A percentile compares a stretch with the other conserved stretches of the same genome.
Conservation (phyloP, 2,797 vertebrate genomes). For the Myripristis jacobus region DNA sequence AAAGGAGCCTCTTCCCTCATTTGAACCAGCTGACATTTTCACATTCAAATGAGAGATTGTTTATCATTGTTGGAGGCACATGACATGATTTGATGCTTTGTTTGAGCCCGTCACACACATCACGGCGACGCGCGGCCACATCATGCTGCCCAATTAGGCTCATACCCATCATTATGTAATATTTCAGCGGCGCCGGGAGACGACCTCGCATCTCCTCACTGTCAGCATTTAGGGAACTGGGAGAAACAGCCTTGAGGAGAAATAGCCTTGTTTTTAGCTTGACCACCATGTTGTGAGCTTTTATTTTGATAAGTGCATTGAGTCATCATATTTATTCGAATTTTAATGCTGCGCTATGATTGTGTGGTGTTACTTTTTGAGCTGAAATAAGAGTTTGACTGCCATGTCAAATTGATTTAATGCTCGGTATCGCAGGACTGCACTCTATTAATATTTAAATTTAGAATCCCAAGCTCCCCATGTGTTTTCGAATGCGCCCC, state of each 20-base stretch:
- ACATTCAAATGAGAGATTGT: constrained; percentile 74
- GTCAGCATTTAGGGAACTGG: constrained; percentile 51
- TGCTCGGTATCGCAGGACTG: too few species aligned
- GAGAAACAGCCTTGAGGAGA: background rate
- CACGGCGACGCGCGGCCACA: background rate
- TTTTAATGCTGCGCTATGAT: background rate
- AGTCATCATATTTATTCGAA: too few species aligned
- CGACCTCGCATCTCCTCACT: constrained; percentile 22
- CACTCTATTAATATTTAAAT: too few species aligned
- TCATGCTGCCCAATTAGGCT: background rate
- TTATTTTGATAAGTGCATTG: too few species aligned
- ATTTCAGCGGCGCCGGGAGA: constrained; percentile 2
- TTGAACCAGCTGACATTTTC: constrained; percentile 69
- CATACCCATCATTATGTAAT: background rate
- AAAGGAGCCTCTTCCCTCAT: constrained; percentile 55
- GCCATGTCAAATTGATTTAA: too few species aligned
- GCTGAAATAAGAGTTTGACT: too few species aligned
- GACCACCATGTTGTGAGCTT: too few species aligned
- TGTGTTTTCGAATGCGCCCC: too few species aligned
- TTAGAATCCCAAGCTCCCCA: too few species aligned
- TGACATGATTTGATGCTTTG: constrained; percentile 50
- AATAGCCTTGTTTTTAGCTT: background rate
- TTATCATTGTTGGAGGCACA: constrained; percentile 51
- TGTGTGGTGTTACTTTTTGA: too few species aligned
- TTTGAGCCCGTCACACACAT: constrained; percentile 28